These are phyloP conservation scores for Dryadula phaetusa DNA, from an alignment of 2,888 invertebrate species.

Conservation along the genomic window DNA sequence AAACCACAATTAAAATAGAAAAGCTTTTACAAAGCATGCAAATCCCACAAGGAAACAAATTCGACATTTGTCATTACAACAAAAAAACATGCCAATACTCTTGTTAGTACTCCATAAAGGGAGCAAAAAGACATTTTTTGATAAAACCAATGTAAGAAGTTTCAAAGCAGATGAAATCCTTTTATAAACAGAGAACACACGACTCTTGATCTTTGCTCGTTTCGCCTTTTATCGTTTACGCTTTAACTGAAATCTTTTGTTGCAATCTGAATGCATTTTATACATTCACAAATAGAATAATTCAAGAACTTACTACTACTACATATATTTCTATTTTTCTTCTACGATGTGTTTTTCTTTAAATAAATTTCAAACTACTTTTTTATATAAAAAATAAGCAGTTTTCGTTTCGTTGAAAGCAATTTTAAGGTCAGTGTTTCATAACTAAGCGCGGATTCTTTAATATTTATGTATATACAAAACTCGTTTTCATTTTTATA, in stretches of 20 bases:
- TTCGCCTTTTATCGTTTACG: constrained; percentile 21
- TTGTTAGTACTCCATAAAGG: background rate
- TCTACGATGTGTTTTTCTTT: background rate
- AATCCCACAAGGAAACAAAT: background rate
- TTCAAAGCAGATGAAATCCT: constrained; percentile 20
- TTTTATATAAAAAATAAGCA: background rate
- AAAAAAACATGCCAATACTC: constrained; percentile 10
- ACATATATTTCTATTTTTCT: background rate
- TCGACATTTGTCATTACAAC: background rate
- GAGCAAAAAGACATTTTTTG: background rate
- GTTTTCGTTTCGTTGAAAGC: constrained; percentile 1
- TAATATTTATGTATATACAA: background rate
- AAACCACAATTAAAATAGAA: background rate
- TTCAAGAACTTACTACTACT: background rate
- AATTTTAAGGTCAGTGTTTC: background rate
- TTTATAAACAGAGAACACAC: constrained; percentile 26
- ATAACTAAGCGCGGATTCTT: background rate
- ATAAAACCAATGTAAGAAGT: constrained; percentile 19
- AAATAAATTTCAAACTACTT: background rate
- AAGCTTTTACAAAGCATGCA: background rate
- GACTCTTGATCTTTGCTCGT: constrained; percentile 22
- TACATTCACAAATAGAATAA: constrained; percentile 21
- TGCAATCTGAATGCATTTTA: constrained; percentile 34
- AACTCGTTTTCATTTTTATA: background rate
- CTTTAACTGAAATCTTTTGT: constrained; percentile 35